Base-by-base conservation (phyloP, 2,797 vertebrate species). In the Apogon talboti region DNA sequence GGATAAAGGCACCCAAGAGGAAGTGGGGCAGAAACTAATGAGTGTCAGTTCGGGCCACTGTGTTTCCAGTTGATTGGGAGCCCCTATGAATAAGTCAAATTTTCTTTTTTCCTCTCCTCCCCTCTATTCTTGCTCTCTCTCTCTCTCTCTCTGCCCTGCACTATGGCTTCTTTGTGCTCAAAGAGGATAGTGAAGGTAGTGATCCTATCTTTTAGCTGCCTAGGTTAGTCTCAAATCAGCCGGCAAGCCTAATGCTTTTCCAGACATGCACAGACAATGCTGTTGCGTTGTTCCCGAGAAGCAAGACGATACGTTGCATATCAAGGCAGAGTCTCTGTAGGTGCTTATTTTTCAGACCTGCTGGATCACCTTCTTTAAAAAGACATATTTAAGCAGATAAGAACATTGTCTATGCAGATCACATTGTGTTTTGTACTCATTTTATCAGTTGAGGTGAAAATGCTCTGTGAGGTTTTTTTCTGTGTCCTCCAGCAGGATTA, bases 11-110 rank as follows among this genome's bases (percentile, higher is more conserved):
- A 24, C 68, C 64, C 56, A 11, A 47, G 73, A 86, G 88, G 85
- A 93, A 94, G 81, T 93, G 88, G 93, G 90, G 92, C 92, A 93
- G 90, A 91, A 92, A 85, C 75, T 81, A 92, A 87, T 83, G 81
- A 85, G 78, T 82, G 85, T 77, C 80, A 43, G 74, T 70, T 67
- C 67, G 33, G 74, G 54, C 79, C 78, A 78, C 58, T 87, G 77
- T 84, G 76, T 79, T 76, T 55, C 79, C 65, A 82, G 86, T 87
- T 88, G 82, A 88, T 81, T 72, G 81, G 76, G 71, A 80, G 78
- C 68, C 16, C 46, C 46, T 41, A 62, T 81, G 78, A 86, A 89
- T 81, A 87, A 88, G 87, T 89, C 72, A 88, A 66, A 81, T 76
- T 60, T 14, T 78, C 64, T 68, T 50, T 61, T 47, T 55, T 13